Percentiles rank a stretch among this genome's conserved stretches.
These are phyloP conservation scores for Brachionus angularis DNA, from an alignment of 1,140 invertebrate species.

Conservation along the genomic window DNA sequence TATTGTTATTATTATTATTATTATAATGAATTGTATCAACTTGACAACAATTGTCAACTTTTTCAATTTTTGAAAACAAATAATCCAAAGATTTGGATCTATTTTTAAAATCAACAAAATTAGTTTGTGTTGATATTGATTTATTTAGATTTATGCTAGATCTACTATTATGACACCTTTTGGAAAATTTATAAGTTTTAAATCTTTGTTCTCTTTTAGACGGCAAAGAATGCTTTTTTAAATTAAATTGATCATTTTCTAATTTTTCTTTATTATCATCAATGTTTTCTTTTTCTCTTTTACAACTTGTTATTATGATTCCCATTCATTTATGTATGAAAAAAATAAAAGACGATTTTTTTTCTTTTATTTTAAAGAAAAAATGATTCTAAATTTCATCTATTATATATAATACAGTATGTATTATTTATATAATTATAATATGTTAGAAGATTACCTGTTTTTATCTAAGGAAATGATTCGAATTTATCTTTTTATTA, in stretches of 20 bases:
- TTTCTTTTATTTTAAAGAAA: too few relatives aligned
- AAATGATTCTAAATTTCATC: too few relatives aligned
- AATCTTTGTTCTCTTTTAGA: slow-evolving; percentile 18
- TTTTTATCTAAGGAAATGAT: too few relatives aligned
- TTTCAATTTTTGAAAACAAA: too few relatives aligned
- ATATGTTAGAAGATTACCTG: too few relatives aligned
- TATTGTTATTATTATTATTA: neutral
- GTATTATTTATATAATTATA: too few relatives aligned
- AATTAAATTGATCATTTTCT: too few relatives aligned
- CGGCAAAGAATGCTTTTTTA: too few relatives aligned
- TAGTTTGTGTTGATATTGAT: neutral
- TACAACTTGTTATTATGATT: slow-evolving; percentile 31
- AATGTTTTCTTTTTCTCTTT: too few relatives aligned
- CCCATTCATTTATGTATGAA: slow-evolving; percentile 40
- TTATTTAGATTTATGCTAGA: neutral
- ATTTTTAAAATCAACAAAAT: neutral
- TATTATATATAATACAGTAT: too few relatives aligned
- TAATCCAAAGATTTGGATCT: neutral
- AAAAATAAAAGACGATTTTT: slow-evolving; percentile 5
- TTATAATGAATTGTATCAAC: neutral
- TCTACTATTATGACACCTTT: neutral
- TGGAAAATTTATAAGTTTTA: slow-evolving; percentile 20
- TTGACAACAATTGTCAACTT: slow-evolving; percentile 3
- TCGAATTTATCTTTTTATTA: too few relatives aligned
- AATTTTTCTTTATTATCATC: too few relatives aligned